A percentile compares a stretch with the other conserved stretches of the same genome.
These are phyloP conservation scores for Metallyticus violacea DNA, from an alignment of 2,888 invertebrate species.

Conservation along the genomic window DNA sequence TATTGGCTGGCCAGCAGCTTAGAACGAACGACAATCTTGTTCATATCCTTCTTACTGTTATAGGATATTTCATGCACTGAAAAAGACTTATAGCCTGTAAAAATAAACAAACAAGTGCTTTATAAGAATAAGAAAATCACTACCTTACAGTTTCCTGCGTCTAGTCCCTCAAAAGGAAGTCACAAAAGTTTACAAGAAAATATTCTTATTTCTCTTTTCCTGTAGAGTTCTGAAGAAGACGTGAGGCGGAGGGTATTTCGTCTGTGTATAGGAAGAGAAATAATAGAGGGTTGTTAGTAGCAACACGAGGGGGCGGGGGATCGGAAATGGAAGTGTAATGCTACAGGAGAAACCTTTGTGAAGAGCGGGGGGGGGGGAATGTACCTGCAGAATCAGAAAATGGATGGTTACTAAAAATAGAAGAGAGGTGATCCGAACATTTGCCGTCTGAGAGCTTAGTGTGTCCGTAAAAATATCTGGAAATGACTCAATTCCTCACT, in stretches of 20 bases:
- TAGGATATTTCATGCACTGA: too few relatives aligned
- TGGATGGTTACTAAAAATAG: not conserved
- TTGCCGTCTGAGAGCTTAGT: not conserved
- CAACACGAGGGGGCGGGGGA: not conserved
- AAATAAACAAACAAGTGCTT: not conserved
- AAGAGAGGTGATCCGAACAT: not conserved
- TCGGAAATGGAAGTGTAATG: slow-evolving; percentile 6
- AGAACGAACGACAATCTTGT: too few relatives aligned
- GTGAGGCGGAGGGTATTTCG: not conserved
- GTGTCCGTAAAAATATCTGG: too few relatives aligned
- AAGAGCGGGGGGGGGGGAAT: not conserved
- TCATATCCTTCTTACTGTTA: too few relatives aligned
- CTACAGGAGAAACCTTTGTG: not conserved
- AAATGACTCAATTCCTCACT: too few relatives aligned
- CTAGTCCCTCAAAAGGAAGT: not conserved
- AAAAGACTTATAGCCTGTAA: not conserved
- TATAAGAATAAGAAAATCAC: not conserved
- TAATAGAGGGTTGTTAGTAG: not conserved
- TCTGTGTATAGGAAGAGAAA: not conserved
- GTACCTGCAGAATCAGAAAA: not conserved
- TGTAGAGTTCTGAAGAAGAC: not conserved
- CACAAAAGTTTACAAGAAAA: not conserved
- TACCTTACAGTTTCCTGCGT: not conserved
- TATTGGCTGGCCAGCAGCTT: too few relatives aligned
- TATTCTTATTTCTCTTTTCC: not conserved